A percentile compares a stretch with the other conserved stretches of the same genome.
Conservation (phyloP, 1,140 invertebrate species). For the Drosophila athabasca region DNA sequence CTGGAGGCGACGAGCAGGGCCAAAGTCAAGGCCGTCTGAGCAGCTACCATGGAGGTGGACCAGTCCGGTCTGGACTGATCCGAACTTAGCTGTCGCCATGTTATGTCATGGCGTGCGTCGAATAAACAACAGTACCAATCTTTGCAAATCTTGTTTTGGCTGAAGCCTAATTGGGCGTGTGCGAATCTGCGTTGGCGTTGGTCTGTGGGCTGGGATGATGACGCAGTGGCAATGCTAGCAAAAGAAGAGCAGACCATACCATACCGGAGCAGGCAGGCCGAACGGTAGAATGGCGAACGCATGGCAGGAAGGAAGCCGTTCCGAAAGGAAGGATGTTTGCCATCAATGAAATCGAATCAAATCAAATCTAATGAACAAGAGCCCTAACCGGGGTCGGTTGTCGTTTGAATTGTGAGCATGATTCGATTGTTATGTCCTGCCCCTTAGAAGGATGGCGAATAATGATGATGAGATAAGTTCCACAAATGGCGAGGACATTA, state of each 20-base stretch:
- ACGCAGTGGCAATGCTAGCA: slow-evolving; percentile 16
- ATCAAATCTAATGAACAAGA: slow-evolving; percentile 43
- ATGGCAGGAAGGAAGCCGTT: slow-evolving; percentile 23
- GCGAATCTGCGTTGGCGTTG: slow-evolving; percentile 17
- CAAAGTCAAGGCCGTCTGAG: slow-evolving; percentile 65
- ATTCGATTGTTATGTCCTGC: slow-evolving; percentile 35
- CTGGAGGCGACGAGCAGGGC: slow-evolving; percentile 36
- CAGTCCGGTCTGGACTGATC: slow-evolving; percentile 1
- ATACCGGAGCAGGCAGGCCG: neutral
- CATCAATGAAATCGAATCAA: slow-evolving; percentile 52
- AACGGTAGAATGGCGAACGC: neutral
- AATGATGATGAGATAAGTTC: slow-evolving; percentile 17
- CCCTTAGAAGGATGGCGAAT: neutral
- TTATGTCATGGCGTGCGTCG: slow-evolving; percentile 31
- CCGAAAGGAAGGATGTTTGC: slow-evolving; percentile 29
- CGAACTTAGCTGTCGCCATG: slow-evolving; percentile 1
- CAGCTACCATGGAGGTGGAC: slow-evolving; percentile 14
- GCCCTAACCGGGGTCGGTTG: slow-evolving; percentile 20
- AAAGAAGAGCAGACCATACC: neutral
- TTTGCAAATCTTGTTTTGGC: slow-evolving; percentile 42
- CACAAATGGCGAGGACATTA: slow-evolving; percentile 14
- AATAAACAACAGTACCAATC: slow-evolving; percentile 22
- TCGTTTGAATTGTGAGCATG: slow-evolving; percentile 34
- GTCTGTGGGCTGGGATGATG: slow-evolving; percentile 16
- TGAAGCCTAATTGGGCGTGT: slow-evolving; percentile 25